Evolutionary conservation across 2,797 vertebrate genomes (phyloP), one percentile per base, ranked within the genome.

Genomic region (Serranus cabrilla): DNA sequence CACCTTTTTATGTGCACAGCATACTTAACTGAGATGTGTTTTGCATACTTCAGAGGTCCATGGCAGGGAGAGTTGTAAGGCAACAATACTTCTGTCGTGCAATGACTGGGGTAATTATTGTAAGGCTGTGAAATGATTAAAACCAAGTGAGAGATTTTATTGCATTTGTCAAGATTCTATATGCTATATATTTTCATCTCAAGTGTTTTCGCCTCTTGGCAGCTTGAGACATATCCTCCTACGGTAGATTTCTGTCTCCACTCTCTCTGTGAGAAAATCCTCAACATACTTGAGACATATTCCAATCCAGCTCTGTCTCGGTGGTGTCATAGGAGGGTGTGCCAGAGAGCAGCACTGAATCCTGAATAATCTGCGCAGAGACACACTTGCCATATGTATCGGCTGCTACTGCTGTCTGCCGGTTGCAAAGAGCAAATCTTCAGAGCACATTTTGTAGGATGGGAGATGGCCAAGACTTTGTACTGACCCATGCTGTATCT

Each of bases 311-410:
- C 72, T 81, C 76, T 54, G 82, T 87, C 75, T 90, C 72, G 74
- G 65, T 86, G 84, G 85, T 90, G 86, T 90, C 83, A 87, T 81
- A 34, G 56, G 56, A 82, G 79, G 76, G 74, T 78, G 83, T 86
- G 89, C 85, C 89, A 86, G 82, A 81, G 88, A 84, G 85, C 85
- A 89, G 74, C 77, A 54, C 21, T 85, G 78, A 87, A 84, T 87
- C 69, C 78, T 52, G 82, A 90, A 82, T 86, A 85, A 84, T 92
- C 89, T 85, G 89, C 31, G 59, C 78, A 66, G 74, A 85, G 83
- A 85, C 80, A 83, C 78, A 65, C 74, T 74, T 39, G 71, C 84
- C 78, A 81, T 83, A 81, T 83, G 84, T 83, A 85, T 82, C 66
- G 45, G 67, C 78, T 74, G 50, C 83, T 76, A 7, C 58, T 68